A percentile compares a stretch with the other conserved stretches of the same genome.
Evolutionary conservation across 2,888 invertebrate genomes (phyloP).

Genomic region (Clostera curtula): DNA sequence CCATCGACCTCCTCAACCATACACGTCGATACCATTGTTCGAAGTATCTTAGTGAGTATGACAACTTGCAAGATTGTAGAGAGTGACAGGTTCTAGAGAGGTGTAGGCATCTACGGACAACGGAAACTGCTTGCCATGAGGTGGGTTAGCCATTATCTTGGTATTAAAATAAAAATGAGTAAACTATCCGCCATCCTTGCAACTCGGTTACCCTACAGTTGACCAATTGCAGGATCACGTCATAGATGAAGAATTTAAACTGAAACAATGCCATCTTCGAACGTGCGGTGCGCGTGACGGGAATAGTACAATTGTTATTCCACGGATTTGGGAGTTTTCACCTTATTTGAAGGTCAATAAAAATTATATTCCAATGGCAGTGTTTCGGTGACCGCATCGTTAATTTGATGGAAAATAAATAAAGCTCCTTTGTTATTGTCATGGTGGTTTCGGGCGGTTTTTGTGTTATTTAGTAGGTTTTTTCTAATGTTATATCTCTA

Average conservation of each 20-base stretch:
- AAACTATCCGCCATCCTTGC: conserved; percentile 1
- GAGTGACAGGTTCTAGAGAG: too few relatives aligned
- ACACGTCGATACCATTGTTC: too few relatives aligned
- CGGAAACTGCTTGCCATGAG: too few relatives aligned
- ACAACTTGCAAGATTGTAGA: too few relatives aligned
- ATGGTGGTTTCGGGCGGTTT: too few relatives aligned
- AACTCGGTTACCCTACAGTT: conserved; percentile 21
- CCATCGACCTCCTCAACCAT: too few relatives aligned
- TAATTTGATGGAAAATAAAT: neutral
- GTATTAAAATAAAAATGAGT: too few relatives aligned
- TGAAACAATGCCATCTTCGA: conserved; percentile 62
- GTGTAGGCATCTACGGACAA: too few relatives aligned
- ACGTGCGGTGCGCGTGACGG: conserved; percentile 40
- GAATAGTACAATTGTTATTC: conserved; percentile 31
- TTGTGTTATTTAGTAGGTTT: too few relatives aligned
- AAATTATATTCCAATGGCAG: conserved; percentile 1
- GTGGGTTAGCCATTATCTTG: too few relatives aligned
- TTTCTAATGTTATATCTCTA: too few relatives aligned
- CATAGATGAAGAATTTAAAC: conserved; percentile 62
- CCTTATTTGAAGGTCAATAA: neutral
- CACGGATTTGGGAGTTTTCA: conserved; percentile 6
- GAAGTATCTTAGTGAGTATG: too few relatives aligned
- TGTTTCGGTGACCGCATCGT: neutral
- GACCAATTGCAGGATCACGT: conserved; percentile 49
- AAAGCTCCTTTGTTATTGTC: neutral